These are phyloP conservation scores for Drosophila quadrilineata DNA, from an alignment of 1,140 invertebrate species.

Conservation along the genomic window DNA sequence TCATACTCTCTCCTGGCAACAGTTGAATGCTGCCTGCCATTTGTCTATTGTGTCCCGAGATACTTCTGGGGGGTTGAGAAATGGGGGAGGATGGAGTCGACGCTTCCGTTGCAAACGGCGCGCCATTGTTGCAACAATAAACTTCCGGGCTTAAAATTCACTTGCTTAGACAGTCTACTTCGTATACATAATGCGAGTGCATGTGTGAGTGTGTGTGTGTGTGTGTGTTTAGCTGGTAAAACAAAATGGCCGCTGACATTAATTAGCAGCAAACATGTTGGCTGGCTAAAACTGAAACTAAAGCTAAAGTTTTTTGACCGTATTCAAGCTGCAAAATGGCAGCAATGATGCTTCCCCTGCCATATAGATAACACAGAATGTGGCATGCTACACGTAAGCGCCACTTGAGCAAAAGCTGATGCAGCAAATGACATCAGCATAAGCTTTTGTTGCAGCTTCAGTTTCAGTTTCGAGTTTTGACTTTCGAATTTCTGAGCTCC, in stretches of 20 bases:
- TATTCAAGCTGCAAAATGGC: slow-evolving; percentile 59
- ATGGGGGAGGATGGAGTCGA: slow-evolving; percentile 8
- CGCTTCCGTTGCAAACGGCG: slow-evolving; percentile 47
- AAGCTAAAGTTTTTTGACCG: slow-evolving; percentile 57
- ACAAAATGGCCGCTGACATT: slow-evolving; percentile 64
- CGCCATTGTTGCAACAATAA: slow-evolving; percentile 69
- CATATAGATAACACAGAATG: slow-evolving; percentile 30
- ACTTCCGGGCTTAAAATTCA: slow-evolving; percentile 74
- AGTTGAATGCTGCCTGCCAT: neutral
- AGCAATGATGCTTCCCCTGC: slow-evolving; percentile 16
- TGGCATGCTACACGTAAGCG: neutral
- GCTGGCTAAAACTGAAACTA: too few relatives aligned
- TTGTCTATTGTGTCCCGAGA: slow-evolving; percentile 24
- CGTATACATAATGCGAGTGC: slow-evolving; percentile 8
- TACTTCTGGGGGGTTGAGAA: slow-evolving; percentile 19
- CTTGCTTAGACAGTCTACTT: too few relatives aligned
- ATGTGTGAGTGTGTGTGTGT: neutral
- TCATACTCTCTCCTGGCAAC: neutral
- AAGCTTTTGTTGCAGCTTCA: neutral
- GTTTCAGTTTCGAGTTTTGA: neutral
- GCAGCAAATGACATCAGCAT: slow-evolving; percentile 13
- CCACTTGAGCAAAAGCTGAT: neutral
- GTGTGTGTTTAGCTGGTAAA: slow-evolving; percentile 25
- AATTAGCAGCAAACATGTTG: slow-evolving; percentile 72
- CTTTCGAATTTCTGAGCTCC: too few relatives aligned